phyloP scores from a whole-genome alignment of 2,888 invertebrate genomes.

The Drosophila mimetica region DNA sequence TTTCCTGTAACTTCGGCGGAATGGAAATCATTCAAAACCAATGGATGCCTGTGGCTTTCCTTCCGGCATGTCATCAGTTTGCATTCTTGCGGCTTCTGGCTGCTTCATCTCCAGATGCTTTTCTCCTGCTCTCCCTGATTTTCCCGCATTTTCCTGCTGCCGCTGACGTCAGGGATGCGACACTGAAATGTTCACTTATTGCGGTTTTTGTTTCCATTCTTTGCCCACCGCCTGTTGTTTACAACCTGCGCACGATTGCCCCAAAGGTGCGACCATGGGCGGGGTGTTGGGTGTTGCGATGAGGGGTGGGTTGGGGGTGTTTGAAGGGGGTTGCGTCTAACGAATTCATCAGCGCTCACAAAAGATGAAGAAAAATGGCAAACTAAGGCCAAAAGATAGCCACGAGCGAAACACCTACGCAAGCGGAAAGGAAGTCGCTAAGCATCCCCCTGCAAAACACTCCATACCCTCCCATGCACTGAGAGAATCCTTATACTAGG shows the following conservation, averaged over 20 bases:
- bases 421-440: conserved; percentile 28
- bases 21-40: not conserved
- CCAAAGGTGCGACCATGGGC: conserved; percentile 58
- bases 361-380: conserved; percentile 69
- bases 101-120: conserved; percentile 4
- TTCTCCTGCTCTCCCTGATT: conserved; percentile 9
- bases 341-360: conserved; percentile 64
- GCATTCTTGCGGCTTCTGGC: conserved; percentile 8
- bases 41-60: conserved; percentile 3
- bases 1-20: not conserved
- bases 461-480: not conserved
- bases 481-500: too few species aligned
- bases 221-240: conserved; percentile 43
- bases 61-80: conserved; percentile 1
- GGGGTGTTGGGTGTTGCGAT: not conserved
- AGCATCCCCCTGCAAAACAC: not conserved
- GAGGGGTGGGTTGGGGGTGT: not conserved
- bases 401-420: conserved; percentile 28
- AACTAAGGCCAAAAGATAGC: conserved; percentile 58
- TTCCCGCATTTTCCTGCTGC: conserved; percentile 10
- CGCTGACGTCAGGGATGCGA: conserved; percentile 36
- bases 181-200: conserved; percentile 37
- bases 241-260: conserved; percentile 52
- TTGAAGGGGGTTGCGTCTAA: conserved; percentile 29
- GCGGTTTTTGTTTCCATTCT: conserved; percentile 39